These are phyloP conservation scores for Flabesymbios commensalis DNA, from an alignment of 2,888 invertebrate genomes.

Conservation along the genomic window DNA sequence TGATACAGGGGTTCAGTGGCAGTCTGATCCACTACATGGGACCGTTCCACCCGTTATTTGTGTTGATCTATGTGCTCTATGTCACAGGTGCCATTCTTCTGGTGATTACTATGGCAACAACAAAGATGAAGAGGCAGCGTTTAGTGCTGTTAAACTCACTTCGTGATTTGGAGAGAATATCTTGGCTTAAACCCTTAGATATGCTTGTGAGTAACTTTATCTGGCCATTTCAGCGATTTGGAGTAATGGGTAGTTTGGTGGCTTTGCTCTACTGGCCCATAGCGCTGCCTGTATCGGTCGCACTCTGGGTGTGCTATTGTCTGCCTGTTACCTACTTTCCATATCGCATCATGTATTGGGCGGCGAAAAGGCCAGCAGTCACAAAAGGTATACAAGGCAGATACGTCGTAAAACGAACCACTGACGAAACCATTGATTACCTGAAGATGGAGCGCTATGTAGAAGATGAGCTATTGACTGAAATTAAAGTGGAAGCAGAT, in stretches of 20 bases:
- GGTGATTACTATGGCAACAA: no score
- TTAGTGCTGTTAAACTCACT: no score
- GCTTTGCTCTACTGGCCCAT: slow-evolving; percentile 45
- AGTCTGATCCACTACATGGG: slow-evolving; percentile 51
- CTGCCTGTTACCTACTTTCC: slow-evolving; percentile 53
- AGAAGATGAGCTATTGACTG: no score
- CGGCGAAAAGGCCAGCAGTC: no score
- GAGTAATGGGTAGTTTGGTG: slow-evolving; percentile 46
- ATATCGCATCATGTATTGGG: slow-evolving; percentile 49
- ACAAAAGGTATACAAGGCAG: no score
- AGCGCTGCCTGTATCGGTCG: slow-evolving; percentile 41
- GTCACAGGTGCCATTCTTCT: slow-evolving; percentile 44
- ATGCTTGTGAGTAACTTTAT: slow-evolving; percentile 46
- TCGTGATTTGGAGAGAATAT: slow-evolving; percentile 50
- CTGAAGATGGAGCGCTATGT: no score
- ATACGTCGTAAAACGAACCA: no score
- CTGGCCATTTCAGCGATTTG: slow-evolving; percentile 54
- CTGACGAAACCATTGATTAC: no score
- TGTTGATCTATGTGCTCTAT: slow-evolving; percentile 49
- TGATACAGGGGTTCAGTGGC: slow-evolving; percentile 38
- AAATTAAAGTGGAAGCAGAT: no score
- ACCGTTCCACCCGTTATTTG: slow-evolving; percentile 51
- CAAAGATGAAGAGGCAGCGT: no score
- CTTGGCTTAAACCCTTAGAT: slow-evolving; percentile 48
- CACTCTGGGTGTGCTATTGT: slow-evolving; percentile 48